Percentiles rank a stretch among this genome's conserved stretches.
Conservation (phyloP, 2,797 vertebrate species). For the Mus minutoides region DNA sequence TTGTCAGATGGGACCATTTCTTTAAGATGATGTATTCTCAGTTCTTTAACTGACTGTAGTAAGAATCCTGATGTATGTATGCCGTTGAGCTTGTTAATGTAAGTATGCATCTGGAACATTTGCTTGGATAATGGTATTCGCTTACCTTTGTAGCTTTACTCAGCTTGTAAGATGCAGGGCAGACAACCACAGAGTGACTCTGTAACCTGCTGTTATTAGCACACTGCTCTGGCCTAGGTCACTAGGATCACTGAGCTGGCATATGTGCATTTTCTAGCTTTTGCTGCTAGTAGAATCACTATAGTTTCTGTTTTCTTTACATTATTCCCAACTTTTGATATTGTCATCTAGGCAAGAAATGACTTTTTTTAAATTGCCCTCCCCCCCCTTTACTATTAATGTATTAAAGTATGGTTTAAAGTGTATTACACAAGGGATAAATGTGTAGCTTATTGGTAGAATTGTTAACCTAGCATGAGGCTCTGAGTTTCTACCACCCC, state of each 20-base stretch:
- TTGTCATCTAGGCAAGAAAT: not conserved
- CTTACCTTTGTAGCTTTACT: not conserved
- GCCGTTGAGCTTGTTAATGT: not conserved
- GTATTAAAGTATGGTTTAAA: not conserved
- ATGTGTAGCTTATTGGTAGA: not conserved
- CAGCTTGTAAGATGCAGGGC: not conserved
- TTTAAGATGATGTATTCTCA: not conserved
- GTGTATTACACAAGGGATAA: not conserved
- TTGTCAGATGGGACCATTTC: not conserved
- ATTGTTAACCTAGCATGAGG: not conserved
- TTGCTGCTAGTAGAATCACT: not conserved
- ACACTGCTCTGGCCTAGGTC: not conserved
- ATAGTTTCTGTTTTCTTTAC: not conserved
- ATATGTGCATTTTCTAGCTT: not conserved
- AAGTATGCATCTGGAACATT: not conserved
- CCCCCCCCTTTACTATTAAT: not conserved
- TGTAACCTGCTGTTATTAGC: not conserved
- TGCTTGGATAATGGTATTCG: not conserved
- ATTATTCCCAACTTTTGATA: not conserved
- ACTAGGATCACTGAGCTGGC: not conserved
- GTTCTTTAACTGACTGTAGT: not conserved
- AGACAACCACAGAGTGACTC: not conserved
- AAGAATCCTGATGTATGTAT: not conserved
- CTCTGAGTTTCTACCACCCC: too few relatives aligned
- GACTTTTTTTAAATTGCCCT: not conserved